phyloP scores from a whole-genome alignment of 2,888 invertebrate genomes.

The Willowsia nigromaculata region DNA sequence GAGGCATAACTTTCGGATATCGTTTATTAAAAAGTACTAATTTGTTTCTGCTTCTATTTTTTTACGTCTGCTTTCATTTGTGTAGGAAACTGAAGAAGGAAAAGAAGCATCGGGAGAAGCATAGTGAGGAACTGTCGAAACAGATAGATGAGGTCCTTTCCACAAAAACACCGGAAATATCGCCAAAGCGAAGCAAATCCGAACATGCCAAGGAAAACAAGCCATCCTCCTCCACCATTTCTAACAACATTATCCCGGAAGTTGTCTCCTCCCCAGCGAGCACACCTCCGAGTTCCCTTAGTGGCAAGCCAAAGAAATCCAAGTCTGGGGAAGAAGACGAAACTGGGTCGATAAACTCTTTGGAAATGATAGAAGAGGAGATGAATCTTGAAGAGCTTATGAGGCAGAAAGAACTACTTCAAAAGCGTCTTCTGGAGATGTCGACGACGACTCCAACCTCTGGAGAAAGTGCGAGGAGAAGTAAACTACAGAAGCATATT shows the following conservation, averaged over 20 bases:
- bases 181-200: not conserved
- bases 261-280: conserved; percentile 27
- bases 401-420: conserved; percentile 88
- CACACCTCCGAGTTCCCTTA: conserved; percentile 79
- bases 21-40: no score
- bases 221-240: not conserved
- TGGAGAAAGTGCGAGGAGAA: not conserved
- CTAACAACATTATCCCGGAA: conserved; percentile 41
- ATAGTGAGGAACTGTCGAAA: conserved; percentile 81
- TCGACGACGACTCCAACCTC: not conserved
- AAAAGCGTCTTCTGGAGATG: conserved; percentile 71
- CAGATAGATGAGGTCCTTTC: conserved; percentile 61
- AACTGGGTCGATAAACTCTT: conserved; percentile 81
- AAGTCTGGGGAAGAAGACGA: conserved; percentile 85
- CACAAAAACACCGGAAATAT: conserved; percentile 34
- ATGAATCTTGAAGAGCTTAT: conserved; percentile 93
- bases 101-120: conserved; percentile 83
- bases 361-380: conserved; percentile 85
- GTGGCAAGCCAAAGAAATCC: conserved; percentile 83
- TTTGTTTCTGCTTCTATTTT: no score
- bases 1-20: no score
- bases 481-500: not conserved
- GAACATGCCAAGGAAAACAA: not conserved
- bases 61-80: not conserved
- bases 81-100: conserved; percentile 83